Evolutionary conservation across 2,888 invertebrate species (phyloP).

Genomic region (Campopleginae sp.): DNA sequence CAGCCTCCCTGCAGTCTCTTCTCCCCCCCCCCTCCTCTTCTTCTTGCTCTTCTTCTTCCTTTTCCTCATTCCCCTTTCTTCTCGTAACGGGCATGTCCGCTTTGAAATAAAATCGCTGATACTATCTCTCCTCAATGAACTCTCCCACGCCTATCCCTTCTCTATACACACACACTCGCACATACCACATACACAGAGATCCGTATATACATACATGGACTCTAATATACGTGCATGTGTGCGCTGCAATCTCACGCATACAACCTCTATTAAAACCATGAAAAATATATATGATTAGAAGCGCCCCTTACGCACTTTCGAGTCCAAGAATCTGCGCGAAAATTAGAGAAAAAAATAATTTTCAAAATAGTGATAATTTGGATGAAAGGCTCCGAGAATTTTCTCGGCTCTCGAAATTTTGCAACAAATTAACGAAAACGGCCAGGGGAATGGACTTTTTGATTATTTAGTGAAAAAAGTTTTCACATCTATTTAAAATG

Average conservation of each 20-base stretch:
- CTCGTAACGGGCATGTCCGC: conserved; percentile 82
- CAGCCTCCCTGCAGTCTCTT: conserved; percentile 60
- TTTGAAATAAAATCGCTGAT: conserved; percentile 84
- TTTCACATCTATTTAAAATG: conserved; percentile 9
- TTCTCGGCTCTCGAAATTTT: neutral
- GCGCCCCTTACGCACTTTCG: no score
- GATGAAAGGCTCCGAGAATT: neutral
- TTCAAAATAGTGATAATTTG: neutral
- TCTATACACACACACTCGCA: conserved; percentile 44
- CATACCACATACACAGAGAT: neutral
- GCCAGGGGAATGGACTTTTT: neutral
- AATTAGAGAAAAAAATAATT: no score
- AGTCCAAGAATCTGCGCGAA: no score
- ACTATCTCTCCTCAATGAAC: conserved; percentile 84
- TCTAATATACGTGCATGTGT: neutral
- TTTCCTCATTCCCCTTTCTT: conserved; percentile 64
- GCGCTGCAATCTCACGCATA: neutral
- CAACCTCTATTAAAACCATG: neutral
- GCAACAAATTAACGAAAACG: no score
- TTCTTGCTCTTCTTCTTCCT: conserved; percentile 53
- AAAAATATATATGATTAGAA: neutral
- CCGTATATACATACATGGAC: neutral
- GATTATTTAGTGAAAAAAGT: conserved; percentile 44
- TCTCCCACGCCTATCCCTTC: conserved; percentile 84
- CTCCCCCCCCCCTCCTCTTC: conserved; percentile 52